Percentiles rank a stretch among this genome's conserved stretches.
Evolutionary conservation across 2,113 vertebrate species (phyloP).

Genomic region (Calyptomena viridis): DNA sequence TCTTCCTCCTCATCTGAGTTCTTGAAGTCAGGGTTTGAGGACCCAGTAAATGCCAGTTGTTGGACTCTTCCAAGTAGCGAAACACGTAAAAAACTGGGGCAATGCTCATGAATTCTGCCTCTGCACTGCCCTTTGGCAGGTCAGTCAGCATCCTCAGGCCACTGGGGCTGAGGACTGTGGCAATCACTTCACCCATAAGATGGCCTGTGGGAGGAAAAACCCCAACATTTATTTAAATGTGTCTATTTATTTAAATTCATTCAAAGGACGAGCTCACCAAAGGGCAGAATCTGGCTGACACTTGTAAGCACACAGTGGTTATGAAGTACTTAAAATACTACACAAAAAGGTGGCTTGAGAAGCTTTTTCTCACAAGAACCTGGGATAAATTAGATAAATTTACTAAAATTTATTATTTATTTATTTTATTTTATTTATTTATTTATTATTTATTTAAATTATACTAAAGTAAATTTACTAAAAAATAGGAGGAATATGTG

Average conservation of each 20-base stretch:
- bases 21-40: constrained; percentile 19
- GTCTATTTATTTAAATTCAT: background rate
- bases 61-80: constrained; percentile 79
- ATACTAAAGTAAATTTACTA: background rate
- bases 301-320: background rate
- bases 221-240: no score
- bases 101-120: constrained; percentile 78
- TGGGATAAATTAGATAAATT: background rate
- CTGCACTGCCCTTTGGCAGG: constrained; percentile 82
- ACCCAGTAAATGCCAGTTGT: constrained; percentile 78
- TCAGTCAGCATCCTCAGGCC: constrained; percentile 72
- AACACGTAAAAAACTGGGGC: constrained; percentile 81
- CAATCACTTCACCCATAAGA: constrained; percentile 79
- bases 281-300: background rate
- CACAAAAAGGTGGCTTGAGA: background rate
- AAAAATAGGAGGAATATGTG: background rate
- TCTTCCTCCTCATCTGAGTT: constrained; percentile 72
- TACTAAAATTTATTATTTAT: no score
- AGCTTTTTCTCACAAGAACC: background rate
- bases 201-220: constrained; percentile 73
- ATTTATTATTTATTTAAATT: no score
- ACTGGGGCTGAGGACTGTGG: constrained; percentile 66
- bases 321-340: background rate
- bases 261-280: background rate
- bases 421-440: no score